Percentiles rank a stretch among this genome's conserved stretches.
Evolutionary conservation across 2,888 invertebrate species (phyloP).

Genomic region (Adelognathus sp.): DNA sequence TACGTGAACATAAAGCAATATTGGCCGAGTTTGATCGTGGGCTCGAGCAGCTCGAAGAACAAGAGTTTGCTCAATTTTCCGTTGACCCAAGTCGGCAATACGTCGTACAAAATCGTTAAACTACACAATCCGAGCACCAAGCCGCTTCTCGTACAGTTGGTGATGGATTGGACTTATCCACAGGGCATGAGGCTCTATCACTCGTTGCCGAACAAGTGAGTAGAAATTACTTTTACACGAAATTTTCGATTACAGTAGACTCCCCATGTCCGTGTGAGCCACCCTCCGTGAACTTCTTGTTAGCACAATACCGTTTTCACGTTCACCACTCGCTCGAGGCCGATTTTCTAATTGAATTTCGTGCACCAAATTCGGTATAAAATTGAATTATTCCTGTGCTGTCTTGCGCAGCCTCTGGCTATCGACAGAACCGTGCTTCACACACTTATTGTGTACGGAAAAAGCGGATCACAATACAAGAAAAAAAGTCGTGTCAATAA

Average conservation of each 20-base stretch:
- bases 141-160: constrained; percentile 88
- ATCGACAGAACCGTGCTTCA: too few species aligned
- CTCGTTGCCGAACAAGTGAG: constrained; percentile 81
- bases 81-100: constrained; percentile 88
- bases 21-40: constrained; percentile 85
- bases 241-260: too few species aligned
- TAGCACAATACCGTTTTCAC: too few species aligned
- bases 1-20: constrained; percentile 86
- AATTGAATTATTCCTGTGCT: too few species aligned
- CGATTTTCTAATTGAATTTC: too few species aligned
- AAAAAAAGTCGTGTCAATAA: too few species aligned
- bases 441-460: too few species aligned
- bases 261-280: too few species aligned
- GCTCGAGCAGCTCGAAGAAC: constrained; percentile 73
- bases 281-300: too few species aligned
- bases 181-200: constrained; percentile 83
- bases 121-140: constrained; percentile 89
- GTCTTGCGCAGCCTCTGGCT: too few species aligned
- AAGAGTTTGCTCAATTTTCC: constrained; percentile 85
- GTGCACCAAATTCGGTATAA: background rate
- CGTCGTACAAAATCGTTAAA: constrained; percentile 85
- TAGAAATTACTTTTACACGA: constrained; percentile 53
- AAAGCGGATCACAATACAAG: too few species aligned
- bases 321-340: too few species aligned
- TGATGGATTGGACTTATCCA: constrained; percentile 88